Evolutionary conservation across 1,140 invertebrate genomes (phyloP).

Genomic region (Monochamus saltuarius): DNA sequence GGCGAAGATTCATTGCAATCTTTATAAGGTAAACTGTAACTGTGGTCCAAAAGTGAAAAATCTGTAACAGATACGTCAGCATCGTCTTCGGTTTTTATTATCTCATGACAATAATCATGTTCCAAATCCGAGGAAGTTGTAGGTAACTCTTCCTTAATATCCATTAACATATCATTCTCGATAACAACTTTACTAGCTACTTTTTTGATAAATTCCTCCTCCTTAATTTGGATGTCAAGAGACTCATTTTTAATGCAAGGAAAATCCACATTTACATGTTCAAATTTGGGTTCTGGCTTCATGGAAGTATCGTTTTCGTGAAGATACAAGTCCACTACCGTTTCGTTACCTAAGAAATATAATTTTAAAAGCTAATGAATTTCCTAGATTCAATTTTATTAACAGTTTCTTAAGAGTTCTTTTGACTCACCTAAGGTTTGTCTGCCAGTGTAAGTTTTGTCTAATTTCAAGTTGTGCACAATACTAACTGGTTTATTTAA

Average conservation of each 20-base stretch:
- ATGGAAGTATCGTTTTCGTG: slow-evolving; percentile 43
- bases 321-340: slow-evolving; percentile 70
- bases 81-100: slow-evolving; percentile 17
- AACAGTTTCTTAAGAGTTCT: slow-evolving; percentile 6
- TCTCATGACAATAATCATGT: slow-evolving; percentile 38
- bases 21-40: slow-evolving; percentile 29
- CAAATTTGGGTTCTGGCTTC: slow-evolving; percentile 7
- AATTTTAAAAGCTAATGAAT: background rate
- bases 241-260: background rate
- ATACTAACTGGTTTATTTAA: slow-evolving; percentile 79
- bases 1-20: slow-evolving; percentile 3
- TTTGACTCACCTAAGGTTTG: slow-evolving; percentile 69
- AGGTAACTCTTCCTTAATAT: background rate
- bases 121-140: slow-evolving; percentile 26
- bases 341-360: slow-evolving; percentile 69
- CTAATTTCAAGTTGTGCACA: slow-evolving; percentile 79
- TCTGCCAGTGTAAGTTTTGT: slow-evolving; percentile 81
- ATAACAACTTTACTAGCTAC: background rate
- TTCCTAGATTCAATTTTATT: background rate
- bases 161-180: background rate
- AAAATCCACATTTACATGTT: background rate
- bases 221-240: background rate
- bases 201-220: background rate
- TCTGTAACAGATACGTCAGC: background rate
- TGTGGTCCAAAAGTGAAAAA: slow-evolving; percentile 28